These are phyloP conservation scores for Ditylenchus weischeri DNA, from an alignment of 2,888 invertebrate species.

Conservation along the genomic window DNA sequence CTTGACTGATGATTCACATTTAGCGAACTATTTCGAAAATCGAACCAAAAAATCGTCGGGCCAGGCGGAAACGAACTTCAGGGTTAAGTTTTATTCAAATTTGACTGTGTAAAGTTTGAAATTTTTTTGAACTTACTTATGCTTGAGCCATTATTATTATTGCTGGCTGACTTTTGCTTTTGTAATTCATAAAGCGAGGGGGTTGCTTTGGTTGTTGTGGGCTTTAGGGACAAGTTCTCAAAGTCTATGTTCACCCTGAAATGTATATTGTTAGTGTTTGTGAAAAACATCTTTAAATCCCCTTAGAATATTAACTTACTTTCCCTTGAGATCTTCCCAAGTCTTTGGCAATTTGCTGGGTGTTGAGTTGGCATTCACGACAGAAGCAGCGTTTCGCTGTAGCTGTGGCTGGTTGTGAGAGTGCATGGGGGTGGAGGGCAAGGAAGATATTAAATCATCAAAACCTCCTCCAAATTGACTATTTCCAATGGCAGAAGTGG, in stretches of 20 bases:
- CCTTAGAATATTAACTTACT: conserved; percentile 16
- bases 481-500: neutral
- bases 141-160: no score
- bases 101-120: no score
- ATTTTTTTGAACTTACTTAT: no score
- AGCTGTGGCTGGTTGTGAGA: conserved; percentile 6
- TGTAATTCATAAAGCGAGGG: conserved; percentile 34
- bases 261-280: neutral
- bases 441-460: conserved; percentile 14
- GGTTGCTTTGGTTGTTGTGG: conserved; percentile 28
- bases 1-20: no score
- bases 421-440: conserved; percentile 6
- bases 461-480: conserved; percentile 12
- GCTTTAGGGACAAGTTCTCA: conserved; percentile 29
- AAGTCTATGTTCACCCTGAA: conserved; percentile 35
- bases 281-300: neutral
- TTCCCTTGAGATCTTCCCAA: conserved; percentile 34
- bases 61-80: no score
- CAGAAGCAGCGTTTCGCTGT: conserved; percentile 1
- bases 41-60: no score
- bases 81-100: no score
- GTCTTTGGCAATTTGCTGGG: conserved; percentile 18
- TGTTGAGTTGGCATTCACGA: conserved; percentile 7
- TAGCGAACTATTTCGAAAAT: no score
- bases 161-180: conserved; percentile 17